phyloP scores from a whole-genome alignment of 2,113 vertebrate genomes.

The Oxyura jamaicensis region DNA sequence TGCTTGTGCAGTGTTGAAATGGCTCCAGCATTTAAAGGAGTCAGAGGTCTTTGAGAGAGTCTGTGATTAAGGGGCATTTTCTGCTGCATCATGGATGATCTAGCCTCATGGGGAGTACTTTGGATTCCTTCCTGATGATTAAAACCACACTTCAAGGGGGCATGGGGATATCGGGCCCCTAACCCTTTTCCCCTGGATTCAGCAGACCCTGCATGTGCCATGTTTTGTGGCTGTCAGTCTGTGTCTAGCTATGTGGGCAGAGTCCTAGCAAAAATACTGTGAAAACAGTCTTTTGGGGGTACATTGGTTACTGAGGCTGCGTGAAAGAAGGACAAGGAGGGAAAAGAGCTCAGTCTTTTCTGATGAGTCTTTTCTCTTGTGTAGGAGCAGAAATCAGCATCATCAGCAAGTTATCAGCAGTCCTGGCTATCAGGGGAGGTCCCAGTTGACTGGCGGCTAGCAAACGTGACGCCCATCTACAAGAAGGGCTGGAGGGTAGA shows the following conservation, averaged over 20 bases:
- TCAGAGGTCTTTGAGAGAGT: background rate
- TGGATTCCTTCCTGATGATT: background rate
- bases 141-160: background rate
- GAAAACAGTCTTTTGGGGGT: background rate
- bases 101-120: background rate
- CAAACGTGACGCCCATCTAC: too few species aligned
- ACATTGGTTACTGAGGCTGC: fast-evolving
- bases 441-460: too few species aligned
- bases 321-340: background rate
- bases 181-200: background rate
- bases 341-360: background rate
- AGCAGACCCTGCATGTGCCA: background rate
- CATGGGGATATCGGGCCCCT: background rate
- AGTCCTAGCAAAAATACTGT: background rate
- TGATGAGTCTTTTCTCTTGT: background rate
- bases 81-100: background rate
- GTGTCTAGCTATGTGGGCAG: fast-evolving
- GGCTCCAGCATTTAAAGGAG: background rate
- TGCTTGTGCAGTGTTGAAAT: background rate
- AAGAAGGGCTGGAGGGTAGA: too few species aligned
- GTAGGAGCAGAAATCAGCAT: background rate
- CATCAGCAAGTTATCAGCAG: too few species aligned
- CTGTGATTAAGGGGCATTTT: background rate
- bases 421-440: too few species aligned
- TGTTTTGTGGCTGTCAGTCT: background rate